Conservation (phyloP, 2,113 vertebrate species). For the Meriones unguiculatus region DNA sequence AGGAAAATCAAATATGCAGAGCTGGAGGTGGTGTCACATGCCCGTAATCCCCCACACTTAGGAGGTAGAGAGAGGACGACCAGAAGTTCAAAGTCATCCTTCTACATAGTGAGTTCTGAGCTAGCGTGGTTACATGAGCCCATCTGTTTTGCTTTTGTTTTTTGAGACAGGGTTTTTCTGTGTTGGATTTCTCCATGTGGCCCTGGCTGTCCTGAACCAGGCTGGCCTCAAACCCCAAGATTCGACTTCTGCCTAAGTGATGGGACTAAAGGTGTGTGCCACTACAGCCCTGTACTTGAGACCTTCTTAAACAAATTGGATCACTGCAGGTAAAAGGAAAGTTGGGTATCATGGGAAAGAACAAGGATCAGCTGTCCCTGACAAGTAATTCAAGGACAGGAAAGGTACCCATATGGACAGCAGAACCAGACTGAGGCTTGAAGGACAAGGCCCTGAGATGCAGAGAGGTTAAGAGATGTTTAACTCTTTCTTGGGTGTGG, state of each 20-base stretch:
- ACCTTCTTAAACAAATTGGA: background rate
- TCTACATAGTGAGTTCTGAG: background rate
- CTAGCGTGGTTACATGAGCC: background rate
- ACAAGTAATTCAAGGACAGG: background rate
- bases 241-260: background rate
- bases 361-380: background rate
- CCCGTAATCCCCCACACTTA: background rate
- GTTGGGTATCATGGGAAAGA: background rate
- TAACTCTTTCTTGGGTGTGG: background rate
- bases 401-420: background rate
- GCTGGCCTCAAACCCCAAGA: background rate
- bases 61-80: background rate
- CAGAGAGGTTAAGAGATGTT: background rate
- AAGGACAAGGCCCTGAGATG: background rate
- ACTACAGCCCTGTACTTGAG: background rate
- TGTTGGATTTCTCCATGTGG: background rate
- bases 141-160: background rate
- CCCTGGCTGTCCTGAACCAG: background rate
- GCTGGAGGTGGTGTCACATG: background rate
- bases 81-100: background rate
- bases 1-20: background rate
- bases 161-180: background rate
- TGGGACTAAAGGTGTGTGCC: background rate
- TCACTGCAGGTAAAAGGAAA: background rate
- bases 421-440: background rate